Percentiles rank a stretch among this genome's conserved stretches.
phyloP scores from a whole-genome alignment of 2,113 vertebrate species.

The Pedetes capensis region DNA sequence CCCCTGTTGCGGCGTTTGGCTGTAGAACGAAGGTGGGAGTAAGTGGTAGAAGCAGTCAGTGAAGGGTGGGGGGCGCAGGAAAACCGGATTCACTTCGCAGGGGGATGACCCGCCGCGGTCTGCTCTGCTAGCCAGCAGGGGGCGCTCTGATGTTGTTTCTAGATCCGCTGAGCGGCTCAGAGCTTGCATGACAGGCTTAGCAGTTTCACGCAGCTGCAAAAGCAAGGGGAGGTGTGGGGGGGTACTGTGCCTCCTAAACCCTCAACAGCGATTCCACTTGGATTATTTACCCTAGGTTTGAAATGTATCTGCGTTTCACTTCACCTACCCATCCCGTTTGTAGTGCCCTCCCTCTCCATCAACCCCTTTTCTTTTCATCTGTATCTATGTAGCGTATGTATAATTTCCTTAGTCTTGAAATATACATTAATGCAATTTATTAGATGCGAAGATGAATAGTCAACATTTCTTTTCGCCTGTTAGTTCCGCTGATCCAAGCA shows the following conservation, averaged over 20 bases:
- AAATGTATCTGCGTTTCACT: slow-evolving; percentile 45
- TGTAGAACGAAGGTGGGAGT: not conserved
- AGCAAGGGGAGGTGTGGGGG: not conserved
- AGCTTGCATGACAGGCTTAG: slow-evolving; percentile 12
- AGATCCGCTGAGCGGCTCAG: not conserved
- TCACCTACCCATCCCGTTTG: not conserved
- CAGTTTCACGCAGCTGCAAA: slow-evolving; percentile 64
- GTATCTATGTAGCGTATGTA: slow-evolving; percentile 76
- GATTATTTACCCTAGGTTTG: slow-evolving; percentile 56
- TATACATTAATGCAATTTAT: slow-evolving; percentile 82
- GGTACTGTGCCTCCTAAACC: slow-evolving; percentile 37
- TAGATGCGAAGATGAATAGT: slow-evolving; percentile 84
- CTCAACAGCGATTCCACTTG: slow-evolving; percentile 46
- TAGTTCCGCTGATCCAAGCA: slow-evolving; percentile 87
- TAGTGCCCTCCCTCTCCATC: not conserved
- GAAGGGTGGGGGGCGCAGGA: not conserved
- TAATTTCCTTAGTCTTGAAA: slow-evolving; percentile 60
- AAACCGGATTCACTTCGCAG: not conserved
- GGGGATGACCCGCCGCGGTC: slow-evolving; percentile 42
- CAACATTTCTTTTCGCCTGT: slow-evolving; percentile 87
- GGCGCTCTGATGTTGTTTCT: slow-evolving; percentile 89
- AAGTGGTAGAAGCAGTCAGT: not conserved
- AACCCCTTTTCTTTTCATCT: slow-evolving; percentile 58
- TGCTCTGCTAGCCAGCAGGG: slow-evolving; percentile 86
- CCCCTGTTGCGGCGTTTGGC: not conserved